These are phyloP conservation scores for Atherinosoma microstoma DNA, from an alignment of 2,797 vertebrate genomes.

Conservation along the genomic window DNA sequence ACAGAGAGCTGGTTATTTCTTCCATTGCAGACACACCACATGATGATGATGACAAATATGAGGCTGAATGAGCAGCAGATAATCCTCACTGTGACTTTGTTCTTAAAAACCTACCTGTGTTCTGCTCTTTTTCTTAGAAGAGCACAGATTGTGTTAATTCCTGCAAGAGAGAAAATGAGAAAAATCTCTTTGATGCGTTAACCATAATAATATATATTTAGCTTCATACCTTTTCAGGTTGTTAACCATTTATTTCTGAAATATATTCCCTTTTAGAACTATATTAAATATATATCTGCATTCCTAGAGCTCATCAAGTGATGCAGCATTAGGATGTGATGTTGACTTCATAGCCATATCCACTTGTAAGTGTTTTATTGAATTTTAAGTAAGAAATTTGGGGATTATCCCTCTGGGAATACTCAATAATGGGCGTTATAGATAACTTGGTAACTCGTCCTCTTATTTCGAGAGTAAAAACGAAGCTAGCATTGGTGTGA, in stretches of 20 bases:
- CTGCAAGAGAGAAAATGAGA: constrained; percentile 38
- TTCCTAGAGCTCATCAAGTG: background rate
- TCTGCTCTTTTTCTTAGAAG: constrained; percentile 29
- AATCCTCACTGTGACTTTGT: constrained; percentile 25
- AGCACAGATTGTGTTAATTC: constrained; percentile 55
- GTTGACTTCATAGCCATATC: background rate
- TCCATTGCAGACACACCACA: constrained; percentile 22
- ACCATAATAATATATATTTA: constrained; percentile 54
- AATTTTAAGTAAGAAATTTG: constrained; percentile 12
- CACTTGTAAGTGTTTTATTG: constrained; percentile 7
- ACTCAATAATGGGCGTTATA: constrained; percentile 27
- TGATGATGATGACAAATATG: constrained; percentile 43
- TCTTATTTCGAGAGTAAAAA: constrained; percentile 24
- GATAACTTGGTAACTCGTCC: constrained; percentile 18
- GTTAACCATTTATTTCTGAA: constrained; percentile 19
- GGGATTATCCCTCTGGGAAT: constrained; percentile 21
- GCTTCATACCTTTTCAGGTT: constrained; percentile 55
- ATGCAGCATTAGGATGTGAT: too few relatives aligned
- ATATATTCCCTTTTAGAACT: constrained; percentile 16
- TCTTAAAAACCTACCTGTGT: constrained; percentile 32
- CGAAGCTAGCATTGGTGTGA: constrained; percentile 39
- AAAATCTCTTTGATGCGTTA: constrained; percentile 64
- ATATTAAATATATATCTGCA: background rate
- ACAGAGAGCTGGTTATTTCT: constrained; percentile 24
- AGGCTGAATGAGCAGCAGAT: constrained; percentile 31